Conservation (phyloP, 1,140 invertebrate species). For the Nebria ingens region DNA sequence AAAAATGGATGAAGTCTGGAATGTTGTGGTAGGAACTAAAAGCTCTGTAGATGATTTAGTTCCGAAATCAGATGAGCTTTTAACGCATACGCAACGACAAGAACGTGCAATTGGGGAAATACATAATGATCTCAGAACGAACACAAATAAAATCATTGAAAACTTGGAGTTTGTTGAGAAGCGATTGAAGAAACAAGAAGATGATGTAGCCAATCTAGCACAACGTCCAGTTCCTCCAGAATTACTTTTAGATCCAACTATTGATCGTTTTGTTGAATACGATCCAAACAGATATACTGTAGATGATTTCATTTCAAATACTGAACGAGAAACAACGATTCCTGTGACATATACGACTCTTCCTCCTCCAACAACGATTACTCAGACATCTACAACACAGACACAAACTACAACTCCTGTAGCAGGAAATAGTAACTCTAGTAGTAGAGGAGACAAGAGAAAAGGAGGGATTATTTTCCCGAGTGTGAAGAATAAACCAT, state of each 20-base stretch:
- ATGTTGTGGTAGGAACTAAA: constrained; percentile 76
- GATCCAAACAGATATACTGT: constrained; percentile 49
- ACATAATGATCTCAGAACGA: constrained; percentile 66
- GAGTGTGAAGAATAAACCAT: constrained; percentile 81
- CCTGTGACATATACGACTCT: constrained; percentile 31
- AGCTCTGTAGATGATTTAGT: constrained; percentile 72
- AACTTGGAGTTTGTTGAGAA: constrained; percentile 78
- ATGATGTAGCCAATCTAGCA: constrained; percentile 59
- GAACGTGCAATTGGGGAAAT: constrained; percentile 79
- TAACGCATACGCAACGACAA: constrained; percentile 76
- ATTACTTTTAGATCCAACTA: constrained; percentile 62
- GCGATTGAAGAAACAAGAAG: constrained; percentile 69
- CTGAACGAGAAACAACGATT: constrained; percentile 23
- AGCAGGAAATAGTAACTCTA: constrained; percentile 33
- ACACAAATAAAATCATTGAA: constrained; percentile 78
- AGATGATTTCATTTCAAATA: constrained; percentile 16
- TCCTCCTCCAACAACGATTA: constrained; percentile 21
- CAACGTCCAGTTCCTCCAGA: constrained; percentile 61
- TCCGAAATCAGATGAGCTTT: constrained; percentile 72
- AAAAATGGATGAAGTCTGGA: constrained; percentile 85
- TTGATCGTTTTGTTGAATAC: constrained; percentile 64
- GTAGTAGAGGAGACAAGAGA: constrained; percentile 38
- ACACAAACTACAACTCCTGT: constrained; percentile 21
- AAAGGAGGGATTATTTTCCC: constrained; percentile 80
- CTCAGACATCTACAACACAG: constrained; percentile 26